Evolutionary conservation across 2,113 vertebrate genomes (phyloP).

Genomic region (Trachemys scripta): DNA sequence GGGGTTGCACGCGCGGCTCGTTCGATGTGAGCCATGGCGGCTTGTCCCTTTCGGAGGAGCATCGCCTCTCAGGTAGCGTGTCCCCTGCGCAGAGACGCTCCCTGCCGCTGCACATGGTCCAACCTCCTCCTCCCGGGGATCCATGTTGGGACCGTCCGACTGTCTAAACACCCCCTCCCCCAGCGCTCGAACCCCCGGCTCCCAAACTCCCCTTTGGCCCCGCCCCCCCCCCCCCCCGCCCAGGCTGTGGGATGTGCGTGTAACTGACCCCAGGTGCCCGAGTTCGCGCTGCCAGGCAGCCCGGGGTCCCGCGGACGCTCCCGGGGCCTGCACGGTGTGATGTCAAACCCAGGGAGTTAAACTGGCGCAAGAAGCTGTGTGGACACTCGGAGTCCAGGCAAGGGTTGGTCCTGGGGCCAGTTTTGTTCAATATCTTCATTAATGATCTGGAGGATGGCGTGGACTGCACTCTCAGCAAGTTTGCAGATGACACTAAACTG

Average conservation of each 20-base stretch:
- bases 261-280: background rate
- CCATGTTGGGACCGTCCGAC: rapidly evolving
- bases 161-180: background rate
- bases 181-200: too few species aligned
- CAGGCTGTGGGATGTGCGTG: background rate
- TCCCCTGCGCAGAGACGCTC: background rate
- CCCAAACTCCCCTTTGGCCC: background rate
- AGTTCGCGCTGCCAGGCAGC: too few species aligned
- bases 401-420: too few species aligned
- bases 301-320: too few species aligned
- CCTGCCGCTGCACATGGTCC: rapidly evolving
- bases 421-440: too few species aligned
- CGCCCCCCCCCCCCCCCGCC: rapidly evolving
- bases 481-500: too few species aligned
- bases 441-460: too few species aligned
- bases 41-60: slow-evolving; percentile 82
- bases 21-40: slow-evolving; percentile 82
- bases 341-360: too few species aligned
- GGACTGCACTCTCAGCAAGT: too few species aligned
- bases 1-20: rapidly evolving
- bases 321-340: too few species aligned
- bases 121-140: rapidly evolving
- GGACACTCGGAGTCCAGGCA: background rate
- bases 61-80: slow-evolving; percentile 88
- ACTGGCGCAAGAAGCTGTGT: background rate